Conservation (phyloP, 2,888 invertebrate species). For the Plagodis pulveraria region DNA sequence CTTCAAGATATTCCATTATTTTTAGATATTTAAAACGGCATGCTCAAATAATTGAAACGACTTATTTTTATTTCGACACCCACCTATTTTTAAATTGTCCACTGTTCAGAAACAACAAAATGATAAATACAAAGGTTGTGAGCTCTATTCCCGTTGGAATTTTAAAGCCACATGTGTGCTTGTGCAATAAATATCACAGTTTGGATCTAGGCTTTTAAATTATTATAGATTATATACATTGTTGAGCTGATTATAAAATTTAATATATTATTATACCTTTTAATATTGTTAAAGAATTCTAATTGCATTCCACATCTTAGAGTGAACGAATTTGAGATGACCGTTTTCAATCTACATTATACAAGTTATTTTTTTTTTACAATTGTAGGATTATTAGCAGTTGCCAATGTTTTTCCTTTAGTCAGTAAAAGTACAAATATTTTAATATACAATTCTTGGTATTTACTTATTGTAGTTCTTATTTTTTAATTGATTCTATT, state of each 20-base stretch:
- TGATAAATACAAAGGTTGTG: slow-evolving; percentile 80
- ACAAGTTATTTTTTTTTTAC: slow-evolving; percentile 83
- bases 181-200: slow-evolving; percentile 86
- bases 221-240: slow-evolving; percentile 87
- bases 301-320: slow-evolving; percentile 86
- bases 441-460: slow-evolving; percentile 87
- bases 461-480: slow-evolving; percentile 85
- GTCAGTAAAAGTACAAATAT: slow-evolving; percentile 94
- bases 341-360: slow-evolving; percentile 85
- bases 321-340: slow-evolving; percentile 85
- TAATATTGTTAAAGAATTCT: slow-evolving; percentile 86
- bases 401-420: slow-evolving; percentile 88
- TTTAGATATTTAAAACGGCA: slow-evolving; percentile 58
- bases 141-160: slow-evolving; percentile 84
- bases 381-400: slow-evolving; percentile 84
- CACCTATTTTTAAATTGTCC: slow-evolving; percentile 69
- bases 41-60: slow-evolving; percentile 63
- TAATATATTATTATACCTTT: slow-evolving; percentile 86
- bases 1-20: slow-evolving; percentile 62
- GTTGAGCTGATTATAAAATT: slow-evolving; percentile 87
- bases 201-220: slow-evolving; percentile 86
- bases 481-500: slow-evolving; percentile 81
- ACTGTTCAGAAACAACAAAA: slow-evolving; percentile 70
- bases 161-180: slow-evolving; percentile 84
- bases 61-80: slow-evolving; percentile 58